Base-by-base conservation (phyloP, 1,140 invertebrate genomes). In the Limonius californicus region DNA sequence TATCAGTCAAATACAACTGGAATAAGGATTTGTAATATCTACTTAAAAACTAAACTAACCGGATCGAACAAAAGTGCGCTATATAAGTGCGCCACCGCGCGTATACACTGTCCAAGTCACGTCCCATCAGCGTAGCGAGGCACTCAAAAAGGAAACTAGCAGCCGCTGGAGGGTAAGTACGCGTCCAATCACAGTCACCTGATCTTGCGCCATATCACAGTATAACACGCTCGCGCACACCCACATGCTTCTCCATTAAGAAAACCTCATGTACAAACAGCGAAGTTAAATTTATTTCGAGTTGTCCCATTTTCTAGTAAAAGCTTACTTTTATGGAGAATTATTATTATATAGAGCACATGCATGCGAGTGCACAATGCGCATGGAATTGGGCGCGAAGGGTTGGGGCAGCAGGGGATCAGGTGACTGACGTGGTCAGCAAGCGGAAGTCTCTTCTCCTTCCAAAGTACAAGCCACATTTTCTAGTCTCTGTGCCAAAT, bases 381-480 rank as follows among this genome's bases (percentile, higher is more conserved):
- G 67, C 70, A 69, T 69, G 64, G 61, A 68, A 69, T 75, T 67
- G 68, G 72, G 68, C 72, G 72, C 70, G 63, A 69, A 68, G 63
- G 65, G 62, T 73, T 57, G 70, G 65, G 72, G 72, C 70, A 77
- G 71, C 70, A 77, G 66, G 66, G 68, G 77, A 77, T 79, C 78
- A 79, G 78, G 78, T 79, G 78, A 79, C 79, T 73, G 68, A 69
- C 69, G 71, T 64, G 76, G 80, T 81, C 79, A 83, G 80, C 82
- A 83, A 60, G 78, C 77, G 54, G 80, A 80, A 14, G 76, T 80
- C 64, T 82, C 82, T 74, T 92, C 90, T 60, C 91, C 91, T 78
- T 93, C 91, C 69, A 95, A 84, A 61, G 90, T 95, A 78, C 89
- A 93, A 54, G 90, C 90, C 69, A 95, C 92, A 77, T 90, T 93